phyloP scores from a whole-genome alignment of 2,888 invertebrate genomes.

The Agrotis clavis region DNA sequence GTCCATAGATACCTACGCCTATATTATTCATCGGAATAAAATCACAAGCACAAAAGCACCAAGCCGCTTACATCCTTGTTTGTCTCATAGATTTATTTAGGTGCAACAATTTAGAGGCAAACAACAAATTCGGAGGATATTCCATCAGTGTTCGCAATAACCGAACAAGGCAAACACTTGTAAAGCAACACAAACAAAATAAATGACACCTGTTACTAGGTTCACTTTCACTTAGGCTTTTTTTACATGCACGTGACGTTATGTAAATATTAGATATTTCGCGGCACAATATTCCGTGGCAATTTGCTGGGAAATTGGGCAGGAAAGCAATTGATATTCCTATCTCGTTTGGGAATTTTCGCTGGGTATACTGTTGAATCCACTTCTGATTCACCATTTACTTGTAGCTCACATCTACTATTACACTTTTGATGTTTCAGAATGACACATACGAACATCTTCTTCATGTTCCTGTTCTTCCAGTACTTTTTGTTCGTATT shows the following conservation, averaged over 20 bases:
- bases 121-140: conserved; percentile 54
- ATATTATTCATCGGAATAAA: conserved; percentile 26
- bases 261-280: conserved; percentile 85
- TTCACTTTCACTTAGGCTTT: conserved; percentile 83
- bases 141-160: conserved; percentile 68
- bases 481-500: too few relatives aligned
- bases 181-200: conserved; percentile 79
- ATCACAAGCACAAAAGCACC: conserved; percentile 26
- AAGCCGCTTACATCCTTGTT: conserved; percentile 27
- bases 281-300: conserved; percentile 85
- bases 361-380: conserved; percentile 79
- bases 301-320: conserved; percentile 88
- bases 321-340: conserved; percentile 88
- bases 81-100: conserved; percentile 33
- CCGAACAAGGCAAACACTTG: conserved; percentile 67
- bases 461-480: too few relatives aligned
- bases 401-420: conserved; percentile 68
- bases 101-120: conserved; percentile 26
- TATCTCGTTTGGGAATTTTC: conserved; percentile 86
- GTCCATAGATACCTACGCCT: background rate
- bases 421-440: too few relatives aligned
- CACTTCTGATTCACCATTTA: conserved; percentile 82
- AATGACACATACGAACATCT: too few relatives aligned
- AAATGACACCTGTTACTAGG: conserved; percentile 84
- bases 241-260: conserved; percentile 76